Conservation (phyloP, 2,888 invertebrate genomes). For the Suillia variegata region DNA sequence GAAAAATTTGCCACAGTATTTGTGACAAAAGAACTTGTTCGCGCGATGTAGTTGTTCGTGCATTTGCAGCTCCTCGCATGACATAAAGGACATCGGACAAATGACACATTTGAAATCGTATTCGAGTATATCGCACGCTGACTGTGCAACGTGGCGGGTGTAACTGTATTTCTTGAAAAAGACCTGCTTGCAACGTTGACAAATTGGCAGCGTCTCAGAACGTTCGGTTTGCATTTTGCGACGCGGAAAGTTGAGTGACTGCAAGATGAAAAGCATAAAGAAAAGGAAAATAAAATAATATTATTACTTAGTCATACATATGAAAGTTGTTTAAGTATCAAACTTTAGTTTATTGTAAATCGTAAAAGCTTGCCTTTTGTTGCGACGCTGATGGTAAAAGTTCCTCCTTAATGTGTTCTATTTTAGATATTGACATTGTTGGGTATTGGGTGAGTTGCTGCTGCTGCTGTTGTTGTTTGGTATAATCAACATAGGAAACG, state of each 20-base stretch:
- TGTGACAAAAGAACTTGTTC: conserved; percentile 53
- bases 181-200: conserved; percentile 56
- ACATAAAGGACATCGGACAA: conserved; percentile 57
- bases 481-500: conserved; percentile 44
- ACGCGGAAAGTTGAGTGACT: conserved; percentile 49
- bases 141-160: conserved; percentile 50
- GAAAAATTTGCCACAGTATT: conserved; percentile 53
- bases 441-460: conserved; percentile 37
- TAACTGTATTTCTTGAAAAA: conserved; percentile 54
- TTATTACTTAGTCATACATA: neutral
- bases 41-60: conserved; percentile 48
- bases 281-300: conserved; percentile 7
- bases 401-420: conserved; percentile 41
- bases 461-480: neutral
- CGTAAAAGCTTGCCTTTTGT: neutral
- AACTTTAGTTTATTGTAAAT: neutral
- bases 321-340: neutral
- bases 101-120: conserved; percentile 53
- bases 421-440: conserved; percentile 38
- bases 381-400: neutral
- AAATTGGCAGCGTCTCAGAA: conserved; percentile 50
- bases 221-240: conserved; percentile 53
- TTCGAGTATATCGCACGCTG: conserved; percentile 51
- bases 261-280: conserved; percentile 3
- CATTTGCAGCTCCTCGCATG: conserved; percentile 44